These are phyloP conservation scores for Irena cyanogastra DNA, from an alignment of 2,113 vertebrate species.

Conservation along the genomic window DNA sequence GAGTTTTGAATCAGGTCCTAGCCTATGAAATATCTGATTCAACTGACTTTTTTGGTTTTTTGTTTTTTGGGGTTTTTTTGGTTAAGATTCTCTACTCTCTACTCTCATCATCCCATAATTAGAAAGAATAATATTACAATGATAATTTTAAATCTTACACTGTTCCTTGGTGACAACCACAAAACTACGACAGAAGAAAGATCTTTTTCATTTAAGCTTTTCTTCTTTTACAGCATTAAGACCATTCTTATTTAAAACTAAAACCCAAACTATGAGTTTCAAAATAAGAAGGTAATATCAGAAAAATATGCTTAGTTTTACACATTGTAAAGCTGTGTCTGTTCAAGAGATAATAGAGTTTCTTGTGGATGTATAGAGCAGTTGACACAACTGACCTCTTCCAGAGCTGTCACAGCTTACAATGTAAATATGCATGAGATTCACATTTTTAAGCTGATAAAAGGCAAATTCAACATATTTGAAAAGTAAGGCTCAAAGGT, in stretches of 20 bases:
- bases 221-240: background rate
- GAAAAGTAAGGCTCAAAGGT: conserved; percentile 40
- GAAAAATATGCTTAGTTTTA: conserved; percentile 43
- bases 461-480: conserved; percentile 57
- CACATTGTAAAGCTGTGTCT: background rate
- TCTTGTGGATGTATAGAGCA: conserved; percentile 12
- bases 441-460: conserved; percentile 55
- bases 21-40: background rate
- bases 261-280: background rate
- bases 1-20: background rate
- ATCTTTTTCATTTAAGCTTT: background rate
- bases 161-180: background rate
- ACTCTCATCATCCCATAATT: background rate
- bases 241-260: background rate
- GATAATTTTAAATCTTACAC: background rate
- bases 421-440: conserved; percentile 40
- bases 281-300: background rate
- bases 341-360: conserved; percentile 31
- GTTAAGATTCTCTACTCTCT: background rate
- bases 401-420: conserved; percentile 10
- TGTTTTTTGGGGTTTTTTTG: background rate
- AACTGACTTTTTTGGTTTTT: background rate
- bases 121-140: background rate
- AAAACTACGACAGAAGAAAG: background rate
- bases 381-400: conserved; percentile 48